A percentile compares a stretch with the other conserved stretches of the same genome.
phyloP scores from a whole-genome alignment of 2,113 vertebrate species.

The Oryzias woworae region DNA sequence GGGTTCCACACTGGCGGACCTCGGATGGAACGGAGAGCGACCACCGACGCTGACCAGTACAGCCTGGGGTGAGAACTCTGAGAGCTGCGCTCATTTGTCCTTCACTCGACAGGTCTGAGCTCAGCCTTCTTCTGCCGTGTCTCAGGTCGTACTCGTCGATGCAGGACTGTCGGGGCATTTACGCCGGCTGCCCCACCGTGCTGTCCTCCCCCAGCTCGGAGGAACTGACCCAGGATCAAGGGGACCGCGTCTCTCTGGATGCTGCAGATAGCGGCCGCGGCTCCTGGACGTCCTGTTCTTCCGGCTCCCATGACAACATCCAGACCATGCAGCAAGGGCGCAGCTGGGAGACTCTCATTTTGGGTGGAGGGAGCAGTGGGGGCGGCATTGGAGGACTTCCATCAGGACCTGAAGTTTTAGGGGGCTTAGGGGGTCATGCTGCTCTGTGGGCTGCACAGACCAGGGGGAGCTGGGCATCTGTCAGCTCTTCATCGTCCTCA shows the following conservation, averaged over 20 bases:
- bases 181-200: conserved; percentile 83
- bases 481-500: conserved; percentile 83
- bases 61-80: conserved; percentile 85
- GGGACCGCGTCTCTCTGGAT: conserved; percentile 92
- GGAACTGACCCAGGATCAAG: conserved; percentile 96
- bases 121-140: neutral
- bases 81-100: neutral
- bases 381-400: conserved; percentile 82
- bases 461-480: conserved; percentile 92
- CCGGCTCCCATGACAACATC: conserved; percentile 97
- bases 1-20: conserved; percentile 81
- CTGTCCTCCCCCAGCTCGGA: conserved; percentile 95
- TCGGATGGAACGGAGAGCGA: conserved; percentile 86
- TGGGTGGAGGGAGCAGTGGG: conserved; percentile 49
- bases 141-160: conserved; percentile 88
- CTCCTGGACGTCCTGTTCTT: conserved; percentile 98
- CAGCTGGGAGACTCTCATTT: conserved; percentile 92
- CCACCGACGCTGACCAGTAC: conserved; percentile 92
- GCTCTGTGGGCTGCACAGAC: conserved; percentile 89
- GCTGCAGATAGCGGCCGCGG: conserved; percentile 97
- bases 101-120: neutral
- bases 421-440: conserved; percentile 74
- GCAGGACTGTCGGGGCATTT: conserved; percentile 89
- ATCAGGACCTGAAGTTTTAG: conserved; percentile 76
- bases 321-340: conserved; percentile 96